A percentile compares a stretch with the other conserved stretches of the same genome.
Conservation (phyloP, 2,113 vertebrate genomes). For the Danionella cerebrum region DNA sequence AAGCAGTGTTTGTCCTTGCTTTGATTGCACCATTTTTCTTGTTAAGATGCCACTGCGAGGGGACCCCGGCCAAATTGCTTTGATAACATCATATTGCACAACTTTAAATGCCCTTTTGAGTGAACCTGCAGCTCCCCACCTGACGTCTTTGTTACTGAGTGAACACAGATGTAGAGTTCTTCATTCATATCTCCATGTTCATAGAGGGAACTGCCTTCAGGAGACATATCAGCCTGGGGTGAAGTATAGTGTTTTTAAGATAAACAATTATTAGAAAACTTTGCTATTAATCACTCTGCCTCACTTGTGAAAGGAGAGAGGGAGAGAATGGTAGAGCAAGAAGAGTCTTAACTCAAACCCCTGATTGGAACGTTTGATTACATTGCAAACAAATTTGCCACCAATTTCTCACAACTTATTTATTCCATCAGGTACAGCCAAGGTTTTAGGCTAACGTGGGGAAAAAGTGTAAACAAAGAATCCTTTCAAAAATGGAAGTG, state of each 20-base stretch:
- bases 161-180: conserved; percentile 27
- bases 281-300: background rate
- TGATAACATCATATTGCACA: background rate
- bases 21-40: background rate
- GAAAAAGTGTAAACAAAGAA: no score
- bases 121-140: conserved; percentile 5
- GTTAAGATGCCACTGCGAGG: background rate
- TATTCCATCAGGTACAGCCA: no score
- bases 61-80: background rate
- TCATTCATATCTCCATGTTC: conserved; percentile 13
- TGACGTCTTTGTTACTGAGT: conserved; percentile 4
- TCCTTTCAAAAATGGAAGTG: no score
- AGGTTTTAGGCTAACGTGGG: no score
- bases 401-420: no score
- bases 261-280: background rate
- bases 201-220: background rate
- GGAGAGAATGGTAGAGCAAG: no score
- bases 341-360: no score
- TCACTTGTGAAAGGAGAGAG: no score
- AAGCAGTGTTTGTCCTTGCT: background rate
- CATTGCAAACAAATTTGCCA: no score
- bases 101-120: background rate
- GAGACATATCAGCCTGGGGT: background rate
- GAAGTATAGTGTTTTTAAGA: background rate
- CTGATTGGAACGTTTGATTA: no score